Conservation (phyloP, 2,888 invertebrate species). For the Seira musarum region DNA sequence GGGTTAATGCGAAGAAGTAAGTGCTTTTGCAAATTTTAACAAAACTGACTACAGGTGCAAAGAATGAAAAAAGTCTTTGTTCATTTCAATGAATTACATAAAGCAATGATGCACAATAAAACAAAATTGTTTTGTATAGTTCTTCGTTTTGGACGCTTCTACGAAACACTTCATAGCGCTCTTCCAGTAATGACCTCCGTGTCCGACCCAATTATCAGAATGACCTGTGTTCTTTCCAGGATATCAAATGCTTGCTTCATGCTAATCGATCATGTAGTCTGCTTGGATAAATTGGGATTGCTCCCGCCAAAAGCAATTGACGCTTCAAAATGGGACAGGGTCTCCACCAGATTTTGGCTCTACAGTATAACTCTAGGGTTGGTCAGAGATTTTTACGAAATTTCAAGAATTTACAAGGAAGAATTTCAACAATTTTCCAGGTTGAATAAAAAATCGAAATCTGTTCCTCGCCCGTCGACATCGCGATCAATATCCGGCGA, state of each 20-base stretch:
- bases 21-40: slow-evolving; percentile 64
- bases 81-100: no score
- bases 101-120: no score
- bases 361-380: slow-evolving; percentile 86
- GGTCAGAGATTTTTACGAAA: slow-evolving; percentile 88
- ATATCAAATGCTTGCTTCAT: slow-evolving; percentile 85
- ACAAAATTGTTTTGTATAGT: slow-evolving; percentile 78
- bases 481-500: not conserved
- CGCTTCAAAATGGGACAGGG: slow-evolving; percentile 81
- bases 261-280: slow-evolving; percentile 88
- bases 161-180: slow-evolving; percentile 85
- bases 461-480: not conserved
- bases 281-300: slow-evolving; percentile 83
- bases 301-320: slow-evolving; percentile 72
- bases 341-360: slow-evolving; percentile 83
- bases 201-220: slow-evolving; percentile 82
- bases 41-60: no score
- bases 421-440: slow-evolving; percentile 54
- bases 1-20: slow-evolving; percentile 91
- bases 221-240: slow-evolving; percentile 84
- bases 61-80: no score
- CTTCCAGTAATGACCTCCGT: slow-evolving; percentile 77
- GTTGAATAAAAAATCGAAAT: not conserved
- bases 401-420: slow-evolving; percentile 77
- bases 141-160: slow-evolving; percentile 86